Percentiles rank a stretch among this genome's conserved stretches.
phyloP scores from a whole-genome alignment of 2,113 vertebrate species.

The Plestiodon gilberti region DNA sequence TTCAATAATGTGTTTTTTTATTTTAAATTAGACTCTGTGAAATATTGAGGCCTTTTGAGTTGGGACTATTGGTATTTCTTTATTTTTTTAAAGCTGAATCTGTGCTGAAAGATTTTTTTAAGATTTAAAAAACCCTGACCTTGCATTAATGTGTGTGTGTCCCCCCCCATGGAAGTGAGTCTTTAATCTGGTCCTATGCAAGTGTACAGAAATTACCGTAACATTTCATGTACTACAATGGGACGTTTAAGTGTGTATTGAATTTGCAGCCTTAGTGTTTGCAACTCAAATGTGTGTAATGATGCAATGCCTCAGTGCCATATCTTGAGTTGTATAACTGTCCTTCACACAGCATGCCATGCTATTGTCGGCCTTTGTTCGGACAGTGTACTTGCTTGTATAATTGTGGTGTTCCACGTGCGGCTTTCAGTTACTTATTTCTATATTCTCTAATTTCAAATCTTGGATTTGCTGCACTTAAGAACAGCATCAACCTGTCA shows the following conservation, averaged over 20 bases:
- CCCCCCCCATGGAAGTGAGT: neutral
- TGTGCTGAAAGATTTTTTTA: slow-evolving; percentile 20
- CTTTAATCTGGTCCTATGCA: slow-evolving; percentile 47
- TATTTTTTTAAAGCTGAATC: slow-evolving; percentile 45
- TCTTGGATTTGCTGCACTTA: neutral
- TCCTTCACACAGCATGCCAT: slow-evolving; percentile 1
- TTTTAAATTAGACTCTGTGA: slow-evolving; percentile 51
- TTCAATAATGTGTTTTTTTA: neutral
- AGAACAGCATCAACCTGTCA: neutral
- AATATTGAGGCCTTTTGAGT: slow-evolving; percentile 37
- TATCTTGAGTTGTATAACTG: slow-evolving; percentile 50
- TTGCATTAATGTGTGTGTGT: too few species aligned
- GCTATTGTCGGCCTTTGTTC: slow-evolving; percentile 17
- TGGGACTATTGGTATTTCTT: slow-evolving; percentile 54
- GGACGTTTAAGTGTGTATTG: neutral
- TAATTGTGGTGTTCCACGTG: neutral
- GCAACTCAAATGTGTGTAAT: slow-evolving; percentile 37
- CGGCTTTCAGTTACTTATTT: slow-evolving; percentile 9
- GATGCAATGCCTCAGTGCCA: slow-evolving; percentile 14
- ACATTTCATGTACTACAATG: neutral
- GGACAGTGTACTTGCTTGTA: slow-evolving; percentile 3
- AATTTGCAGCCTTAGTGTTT: neutral
- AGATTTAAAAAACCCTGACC: neutral
- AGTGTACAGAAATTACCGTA: slow-evolving; percentile 24
- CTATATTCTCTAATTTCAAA: slow-evolving; percentile 5